Conservation (phyloP, 2,797 vertebrate species). For the Hephaestus fuliginosus region DNA sequence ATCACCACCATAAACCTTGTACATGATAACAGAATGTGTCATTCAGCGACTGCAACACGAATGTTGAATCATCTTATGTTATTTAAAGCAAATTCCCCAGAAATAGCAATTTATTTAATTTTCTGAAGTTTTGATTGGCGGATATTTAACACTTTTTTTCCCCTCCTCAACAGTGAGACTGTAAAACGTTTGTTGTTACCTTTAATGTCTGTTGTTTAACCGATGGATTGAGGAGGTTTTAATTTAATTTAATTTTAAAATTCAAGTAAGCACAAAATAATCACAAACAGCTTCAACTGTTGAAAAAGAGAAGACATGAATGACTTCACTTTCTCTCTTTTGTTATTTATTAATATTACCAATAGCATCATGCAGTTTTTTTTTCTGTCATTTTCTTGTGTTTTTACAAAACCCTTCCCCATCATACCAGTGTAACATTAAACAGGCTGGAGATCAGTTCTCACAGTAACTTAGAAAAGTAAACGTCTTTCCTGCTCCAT, state of each 20-base stretch:
- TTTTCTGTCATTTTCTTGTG: conserved; percentile 18
- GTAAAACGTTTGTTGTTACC: not conserved
- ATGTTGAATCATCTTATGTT: not conserved
- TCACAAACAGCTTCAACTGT: not conserved
- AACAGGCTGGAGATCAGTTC: conserved; percentile 9
- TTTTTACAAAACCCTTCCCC: conserved; percentile 54
- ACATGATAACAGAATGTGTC: not conserved
- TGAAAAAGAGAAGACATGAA: conserved; percentile 16
- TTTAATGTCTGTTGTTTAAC: not conserved
- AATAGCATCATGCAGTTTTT: conserved; percentile 56
- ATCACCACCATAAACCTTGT: not conserved
- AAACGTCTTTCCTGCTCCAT: conserved; percentile 31
- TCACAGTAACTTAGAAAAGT: conserved; percentile 56
- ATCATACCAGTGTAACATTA: conserved; percentile 19
- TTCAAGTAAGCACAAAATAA: conserved; percentile 10
- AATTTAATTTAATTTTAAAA: conserved; percentile 19
- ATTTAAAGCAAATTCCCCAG: not conserved
- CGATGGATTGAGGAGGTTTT: not conserved
- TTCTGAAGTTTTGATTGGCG: not conserved
- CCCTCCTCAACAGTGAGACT: not conserved
- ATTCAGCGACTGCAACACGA: not conserved
- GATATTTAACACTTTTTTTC: not conserved
- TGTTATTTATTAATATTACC: conserved; percentile 11
- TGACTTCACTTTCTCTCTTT: conserved; percentile 20
- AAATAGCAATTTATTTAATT: not conserved